Evolutionary conservation across 2,888 invertebrate species (phyloP), one percentile per base, ranked within the genome.

Genomic region (Coenonympha arcania): DNA sequence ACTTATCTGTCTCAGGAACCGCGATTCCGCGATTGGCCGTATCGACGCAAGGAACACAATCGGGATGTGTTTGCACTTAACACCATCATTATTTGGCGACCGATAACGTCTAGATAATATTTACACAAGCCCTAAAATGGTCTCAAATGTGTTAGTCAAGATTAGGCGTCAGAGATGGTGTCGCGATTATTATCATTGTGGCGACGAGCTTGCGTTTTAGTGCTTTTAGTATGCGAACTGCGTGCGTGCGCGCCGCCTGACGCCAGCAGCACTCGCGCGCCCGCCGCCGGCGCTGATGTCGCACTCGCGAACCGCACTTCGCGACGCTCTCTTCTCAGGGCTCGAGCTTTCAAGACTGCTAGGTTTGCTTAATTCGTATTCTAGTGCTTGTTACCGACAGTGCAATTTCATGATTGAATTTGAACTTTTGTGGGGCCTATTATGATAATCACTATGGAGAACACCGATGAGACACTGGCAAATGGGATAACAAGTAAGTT

Each of bases 191-290:
- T 71, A 77, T 79, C 70, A 67, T 66, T 63, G 77, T 76, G 71
- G 75, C 75, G 75, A 62, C 71, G 60, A 61, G 69, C 65, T 56
- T 58, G 59, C 50, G 58, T 58, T 59, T 57, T 55, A 59, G 57
- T 49, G 55, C 45, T 73, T 75, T 85, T 86, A 85, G 83, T 85
- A 85, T 86, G 79, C 86, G 77, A 69, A 70, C 71, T 69, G 83
- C 77, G 84, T 84, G 76, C 81, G 80, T 68, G 60, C 59, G 65
- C 76, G 80, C 66, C 71, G 80, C 73, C 71, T 73, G 83, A 79
- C 82, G 84, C 82, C 81, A 76, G 67, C 64, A 60, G 60, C 65
- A 62, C 64, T 64, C 64, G 66, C 66, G 64, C 64, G 64, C 64
- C 67, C 66, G 64, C 63, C 63, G 65, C 59, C 57, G 62, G 58